A percentile compares a stretch with the other conserved stretches of the same genome.
Conservation (phyloP, 2,797 vertebrate species). For the Podarcis lilfordi region DNA sequence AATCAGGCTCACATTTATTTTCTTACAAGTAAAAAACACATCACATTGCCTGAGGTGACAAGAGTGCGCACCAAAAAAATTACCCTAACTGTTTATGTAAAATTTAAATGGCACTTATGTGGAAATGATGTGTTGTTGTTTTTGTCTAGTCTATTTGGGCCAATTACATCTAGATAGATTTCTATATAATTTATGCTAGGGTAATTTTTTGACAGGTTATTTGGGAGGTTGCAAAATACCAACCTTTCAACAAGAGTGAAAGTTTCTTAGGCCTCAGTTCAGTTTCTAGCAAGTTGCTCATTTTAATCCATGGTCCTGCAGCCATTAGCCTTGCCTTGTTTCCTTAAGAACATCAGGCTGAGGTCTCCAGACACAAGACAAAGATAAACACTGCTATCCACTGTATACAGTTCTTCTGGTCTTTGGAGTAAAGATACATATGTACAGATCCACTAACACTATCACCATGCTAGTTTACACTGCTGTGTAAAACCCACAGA, state of each 20-base stretch:
- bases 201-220: neutral
- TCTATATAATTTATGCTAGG: neutral
- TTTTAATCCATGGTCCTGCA: neutral
- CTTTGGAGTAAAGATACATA: too few relatives aligned
- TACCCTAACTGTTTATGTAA: neutral
- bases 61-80: neutral
- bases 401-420: too few relatives aligned
- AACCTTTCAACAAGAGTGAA: neutral
- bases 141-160: neutral
- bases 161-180: neutral
- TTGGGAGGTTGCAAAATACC: neutral
- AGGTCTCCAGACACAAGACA: too few relatives aligned
- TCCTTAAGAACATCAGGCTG: too few relatives aligned
- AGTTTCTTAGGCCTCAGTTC: neutral
- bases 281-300: neutral
- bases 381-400: too few relatives aligned
- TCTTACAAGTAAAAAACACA: neutral
- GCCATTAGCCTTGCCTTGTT: too few relatives aligned
- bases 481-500: too few relatives aligned
- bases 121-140: neutral
- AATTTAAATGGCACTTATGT: constrained; percentile 7
- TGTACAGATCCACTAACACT: too few relatives aligned
- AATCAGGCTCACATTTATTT: neutral
- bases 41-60: neutral
- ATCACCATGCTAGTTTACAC: too few relatives aligned